Conservation (phyloP, 2,113 vertebrate species). For the Holacanthus passer region DNA sequence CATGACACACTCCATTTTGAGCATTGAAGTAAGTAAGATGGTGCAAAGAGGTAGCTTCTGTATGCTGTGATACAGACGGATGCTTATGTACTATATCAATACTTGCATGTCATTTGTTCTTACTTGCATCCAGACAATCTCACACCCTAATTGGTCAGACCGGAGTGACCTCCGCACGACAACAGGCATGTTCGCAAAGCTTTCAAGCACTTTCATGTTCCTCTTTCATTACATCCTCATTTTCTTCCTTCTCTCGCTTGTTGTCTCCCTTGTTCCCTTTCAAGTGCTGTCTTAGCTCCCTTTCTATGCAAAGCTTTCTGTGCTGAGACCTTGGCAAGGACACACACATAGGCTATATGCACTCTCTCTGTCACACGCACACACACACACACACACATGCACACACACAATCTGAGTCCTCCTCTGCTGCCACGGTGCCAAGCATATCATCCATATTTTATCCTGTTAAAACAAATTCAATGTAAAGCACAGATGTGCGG, state of each 20-base stretch:
- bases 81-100: neutral
- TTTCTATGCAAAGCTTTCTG: slow-evolving; percentile 34
- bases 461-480: slow-evolving; percentile 47
- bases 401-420: slow-evolving; percentile 19
- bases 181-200: slow-evolving; percentile 5
- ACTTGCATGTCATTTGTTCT: neutral
- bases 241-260: slow-evolving; percentile 27
- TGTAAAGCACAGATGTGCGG: slow-evolving; percentile 27
- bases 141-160: slow-evolving; percentile 9
- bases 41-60: neutral
- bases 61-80: neutral
- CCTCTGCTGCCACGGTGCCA: slow-evolving; percentile 25
- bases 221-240: slow-evolving; percentile 25
- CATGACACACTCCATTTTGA: neutral
- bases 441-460: slow-evolving; percentile 54
- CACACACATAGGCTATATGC: neutral
- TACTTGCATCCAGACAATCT: neutral
- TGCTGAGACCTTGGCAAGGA: slow-evolving; percentile 43
- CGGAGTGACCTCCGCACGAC: slow-evolving; percentile 12
- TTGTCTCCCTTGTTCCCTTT: slow-evolving; percentile 52
- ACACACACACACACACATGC: slow-evolving; percentile 16
- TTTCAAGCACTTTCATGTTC: slow-evolving; percentile 32
- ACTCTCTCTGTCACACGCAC: neutral
- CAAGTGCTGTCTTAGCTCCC: slow-evolving; percentile 22
- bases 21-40: neutral